Evolutionary conservation across 2,888 invertebrate species (phyloP).

Genomic region (Chrysomela aeneicollis): DNA sequence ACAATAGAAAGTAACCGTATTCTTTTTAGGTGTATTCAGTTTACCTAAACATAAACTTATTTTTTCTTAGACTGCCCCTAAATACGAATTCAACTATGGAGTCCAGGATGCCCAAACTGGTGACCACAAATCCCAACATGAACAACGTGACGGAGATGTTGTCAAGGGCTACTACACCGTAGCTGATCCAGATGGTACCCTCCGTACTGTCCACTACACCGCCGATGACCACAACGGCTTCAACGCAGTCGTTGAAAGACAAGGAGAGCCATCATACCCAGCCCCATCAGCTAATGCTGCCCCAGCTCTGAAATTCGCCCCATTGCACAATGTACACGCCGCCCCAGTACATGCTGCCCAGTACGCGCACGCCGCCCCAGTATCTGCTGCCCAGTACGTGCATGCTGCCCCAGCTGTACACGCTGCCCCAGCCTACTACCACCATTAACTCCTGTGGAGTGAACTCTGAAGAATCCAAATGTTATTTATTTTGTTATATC

Average conservation of each 20-base stretch:
- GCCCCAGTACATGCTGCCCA: background rate
- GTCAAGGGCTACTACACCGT: constrained; percentile 64
- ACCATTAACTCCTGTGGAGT: too few relatives aligned
- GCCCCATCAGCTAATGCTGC: constrained; percentile 26
- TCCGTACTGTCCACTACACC: constrained; percentile 66
- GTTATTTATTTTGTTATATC: too few relatives aligned
- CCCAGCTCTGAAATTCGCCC: constrained; percentile 26
- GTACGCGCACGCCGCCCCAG: background rate
- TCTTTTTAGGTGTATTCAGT: too few relatives aligned
- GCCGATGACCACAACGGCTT: constrained; percentile 67
- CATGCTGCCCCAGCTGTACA: constrained; percentile 16
- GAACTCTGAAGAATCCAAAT: too few relatives aligned
- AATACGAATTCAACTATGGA: constrained; percentile 66
- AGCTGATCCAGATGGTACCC: constrained; percentile 65
- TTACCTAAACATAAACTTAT: too few relatives aligned
- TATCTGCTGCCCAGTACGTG: background rate
- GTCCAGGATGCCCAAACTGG: constrained; percentile 69
- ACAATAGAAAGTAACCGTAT: too few relatives aligned
- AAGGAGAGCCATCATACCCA: constrained; percentile 67
- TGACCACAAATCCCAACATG: constrained; percentile 62
- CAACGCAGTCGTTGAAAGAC: constrained; percentile 53
- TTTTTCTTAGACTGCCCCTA: constrained; percentile 62
- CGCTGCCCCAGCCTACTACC: background rate
- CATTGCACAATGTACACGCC: constrained; percentile 25
- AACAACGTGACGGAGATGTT: constrained; percentile 65